Evolutionary conservation across 2,888 invertebrate genomes (phyloP).

Genomic region (Petrophora chlorosata): DNA sequence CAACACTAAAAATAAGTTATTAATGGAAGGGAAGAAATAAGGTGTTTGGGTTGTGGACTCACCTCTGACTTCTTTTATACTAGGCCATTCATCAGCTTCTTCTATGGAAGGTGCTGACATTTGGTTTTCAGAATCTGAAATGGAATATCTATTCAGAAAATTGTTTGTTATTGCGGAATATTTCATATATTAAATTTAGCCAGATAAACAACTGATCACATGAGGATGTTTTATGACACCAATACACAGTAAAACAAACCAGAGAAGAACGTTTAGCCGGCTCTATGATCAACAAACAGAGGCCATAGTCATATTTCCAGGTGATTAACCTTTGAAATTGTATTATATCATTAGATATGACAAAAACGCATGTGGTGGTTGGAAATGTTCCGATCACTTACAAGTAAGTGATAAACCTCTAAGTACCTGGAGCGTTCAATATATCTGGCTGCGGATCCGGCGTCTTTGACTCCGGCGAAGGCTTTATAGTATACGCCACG

Average conservation of each 20-base stretch:
- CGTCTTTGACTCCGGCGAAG: conserved; percentile 82
- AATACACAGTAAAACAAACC: too few relatives aligned
- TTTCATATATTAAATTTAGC: too few relatives aligned
- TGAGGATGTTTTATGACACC: too few relatives aligned
- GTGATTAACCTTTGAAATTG: too few relatives aligned
- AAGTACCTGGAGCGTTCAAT: conserved; percentile 88
- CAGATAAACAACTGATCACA: too few relatives aligned
- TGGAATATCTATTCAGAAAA: neutral
- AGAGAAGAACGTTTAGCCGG: too few relatives aligned
- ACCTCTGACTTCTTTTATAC: conserved; percentile 78
- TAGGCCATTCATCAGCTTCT: conserved; percentile 76
- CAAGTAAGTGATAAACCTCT: neutral
- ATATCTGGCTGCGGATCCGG: conserved; percentile 90
- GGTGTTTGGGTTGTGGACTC: conserved; percentile 13
- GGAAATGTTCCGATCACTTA: too few relatives aligned
- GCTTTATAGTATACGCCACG: conserved; percentile 93
- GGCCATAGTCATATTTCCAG: too few relatives aligned
- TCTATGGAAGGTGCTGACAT: conserved; percentile 52
- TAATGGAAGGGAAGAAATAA: neutral
- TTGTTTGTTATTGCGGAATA: too few relatives aligned
- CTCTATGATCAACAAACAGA: too few relatives aligned
- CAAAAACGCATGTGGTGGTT: too few relatives aligned
- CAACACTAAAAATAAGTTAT: neutral
- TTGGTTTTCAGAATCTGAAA: conserved; percentile 67
- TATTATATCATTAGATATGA: too few relatives aligned